phyloP scores from a whole-genome alignment of 2,797 vertebrate species.

The Chloroceryle inda region DNA sequence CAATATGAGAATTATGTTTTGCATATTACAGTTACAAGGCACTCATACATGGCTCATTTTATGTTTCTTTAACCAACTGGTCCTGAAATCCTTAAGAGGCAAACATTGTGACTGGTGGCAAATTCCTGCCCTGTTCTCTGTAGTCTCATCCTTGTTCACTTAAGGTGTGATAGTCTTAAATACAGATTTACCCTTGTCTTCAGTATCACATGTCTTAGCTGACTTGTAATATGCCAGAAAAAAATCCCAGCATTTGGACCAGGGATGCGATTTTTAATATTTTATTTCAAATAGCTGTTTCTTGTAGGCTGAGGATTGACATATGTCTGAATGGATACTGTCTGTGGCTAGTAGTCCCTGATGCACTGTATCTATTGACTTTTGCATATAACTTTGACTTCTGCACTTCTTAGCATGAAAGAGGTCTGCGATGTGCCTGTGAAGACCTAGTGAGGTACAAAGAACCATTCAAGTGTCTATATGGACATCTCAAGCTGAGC shows the following conservation, averaged over 20 bases:
- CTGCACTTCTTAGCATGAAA: neutral
- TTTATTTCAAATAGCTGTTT: neutral
- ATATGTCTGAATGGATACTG: neutral
- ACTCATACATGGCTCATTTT: neutral
- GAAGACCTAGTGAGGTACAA: neutral
- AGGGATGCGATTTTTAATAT: neutral
- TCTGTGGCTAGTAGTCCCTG: neutral
- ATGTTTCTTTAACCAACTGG: neutral
- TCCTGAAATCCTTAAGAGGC: neutral
- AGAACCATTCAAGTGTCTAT: neutral
- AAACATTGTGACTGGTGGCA: neutral
- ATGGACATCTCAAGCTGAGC: conserved; percentile 9
- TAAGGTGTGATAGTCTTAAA: neutral
- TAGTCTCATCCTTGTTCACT: neutral
- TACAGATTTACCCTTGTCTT: neutral
- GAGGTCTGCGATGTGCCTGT: neutral
- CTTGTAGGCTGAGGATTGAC: neutral
- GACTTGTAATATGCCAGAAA: neutral
- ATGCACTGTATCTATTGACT: neutral
- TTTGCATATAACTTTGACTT: neutral
- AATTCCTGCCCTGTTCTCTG: neutral
- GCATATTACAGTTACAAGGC: neutral
- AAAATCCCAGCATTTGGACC: neutral
- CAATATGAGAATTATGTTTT: neutral
- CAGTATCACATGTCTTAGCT: neutral